Evolutionary conservation across 2,797 vertebrate species (phyloP).

Genomic region (Enteromius paludinosus): DNA sequence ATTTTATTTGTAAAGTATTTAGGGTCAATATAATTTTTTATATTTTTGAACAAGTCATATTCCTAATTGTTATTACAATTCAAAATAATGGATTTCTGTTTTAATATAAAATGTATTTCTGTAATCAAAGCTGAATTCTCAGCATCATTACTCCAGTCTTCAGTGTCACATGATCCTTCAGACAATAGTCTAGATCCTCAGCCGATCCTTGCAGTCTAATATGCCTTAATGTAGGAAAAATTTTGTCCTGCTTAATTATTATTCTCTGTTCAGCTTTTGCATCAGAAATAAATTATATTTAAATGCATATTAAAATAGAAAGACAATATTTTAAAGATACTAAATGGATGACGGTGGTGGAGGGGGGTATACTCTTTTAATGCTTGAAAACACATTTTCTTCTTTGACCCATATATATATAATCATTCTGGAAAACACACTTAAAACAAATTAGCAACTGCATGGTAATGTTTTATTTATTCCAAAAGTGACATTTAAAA

Average conservation of each 20-base stretch:
- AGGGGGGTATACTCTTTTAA: too few species aligned
- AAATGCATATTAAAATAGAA: neutral
- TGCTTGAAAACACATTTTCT: neutral
- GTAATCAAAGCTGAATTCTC: too few species aligned
- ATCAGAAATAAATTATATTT: neutral
- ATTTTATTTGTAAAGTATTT: neutral
- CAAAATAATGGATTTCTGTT: neutral
- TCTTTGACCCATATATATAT: neutral
- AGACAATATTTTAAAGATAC: too few species aligned
- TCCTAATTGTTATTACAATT: neutral
- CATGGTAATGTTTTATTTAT: neutral
- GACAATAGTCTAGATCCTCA: too few species aligned
- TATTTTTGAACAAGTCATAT: neutral
- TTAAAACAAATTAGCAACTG: neutral
- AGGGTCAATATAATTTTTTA: neutral
- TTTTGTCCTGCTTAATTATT: too few species aligned
- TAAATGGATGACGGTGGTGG: too few species aligned
- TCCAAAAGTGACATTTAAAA: neutral
- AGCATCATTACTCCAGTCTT: neutral
- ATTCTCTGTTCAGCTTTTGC: neutral
- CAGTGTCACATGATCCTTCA: neutral
- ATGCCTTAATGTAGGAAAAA: neutral
- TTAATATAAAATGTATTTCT: neutral
- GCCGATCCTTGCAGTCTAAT: neutral
- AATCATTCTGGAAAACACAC: neutral